Base-by-base conservation (phyloP, 1,140 invertebrate genomes). In the Patella vulgata region DNA sequence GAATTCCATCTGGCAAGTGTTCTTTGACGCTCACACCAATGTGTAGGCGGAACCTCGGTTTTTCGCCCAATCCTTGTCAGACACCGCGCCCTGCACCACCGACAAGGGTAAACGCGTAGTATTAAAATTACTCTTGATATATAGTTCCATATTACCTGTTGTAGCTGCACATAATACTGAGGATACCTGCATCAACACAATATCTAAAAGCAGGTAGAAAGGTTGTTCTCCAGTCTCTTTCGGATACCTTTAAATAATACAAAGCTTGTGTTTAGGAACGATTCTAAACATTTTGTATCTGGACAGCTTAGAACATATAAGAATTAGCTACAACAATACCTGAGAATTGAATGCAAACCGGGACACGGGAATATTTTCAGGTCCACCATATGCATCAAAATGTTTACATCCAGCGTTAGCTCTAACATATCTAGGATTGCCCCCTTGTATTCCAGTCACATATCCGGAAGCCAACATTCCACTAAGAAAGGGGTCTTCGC, bases 401-500 rank as follows among this genome's bases (percentile, higher is more conserved):
- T 79, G 78, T 70, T 80, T 82, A 59, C 78, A 79, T 3, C 71
- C 73, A 9, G 72, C 75, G 57, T 56, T 76, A 17, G 78, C 70
- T 27, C 59, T 46, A 8, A 77, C 33, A 43, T 79, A 79, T 14
- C 73, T 53, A 4, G 71, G 59, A 63, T 78, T 50, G 33, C 72
- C 36, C 11, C 78, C 78, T 53, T 27, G 21, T 27, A 30, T 12
- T 9, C 73, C 77, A 12, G 58, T 36, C 14, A 79, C 69, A 56
- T 63, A 79, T 25, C 36, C n/a, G 9, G 48, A 42, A 3, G 61
- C 65, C 17, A 70, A 54, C 8, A 56, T 27, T 4, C 74, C 74
- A 54, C 28, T 73, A 47, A 79, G 40, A 43, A 54, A 71, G 17
- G 77, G 77, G 55, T 79, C 77, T 48, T 79, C 77, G 14, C 77